Base-by-base conservation (phyloP, 1,140 invertebrate genomes). In the Palaemon carinicauda region DNA sequence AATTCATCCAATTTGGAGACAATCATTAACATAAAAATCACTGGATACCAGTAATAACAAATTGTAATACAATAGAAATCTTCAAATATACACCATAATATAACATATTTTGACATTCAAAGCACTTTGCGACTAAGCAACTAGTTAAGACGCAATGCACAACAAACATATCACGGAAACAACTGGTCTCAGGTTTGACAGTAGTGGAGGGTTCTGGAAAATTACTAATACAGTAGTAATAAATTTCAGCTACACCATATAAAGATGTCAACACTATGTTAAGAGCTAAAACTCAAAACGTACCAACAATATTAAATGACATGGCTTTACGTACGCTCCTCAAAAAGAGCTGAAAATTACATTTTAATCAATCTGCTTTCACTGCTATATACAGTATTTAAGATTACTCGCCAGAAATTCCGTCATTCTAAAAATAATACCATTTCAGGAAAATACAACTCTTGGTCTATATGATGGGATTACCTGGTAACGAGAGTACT, bases 21-120 rank as follows among this genome's bases (percentile, higher is more conserved):
- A 60, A 80, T 71, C 24, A 71, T 10, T 33, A 86, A 50, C 52
- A 54, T 33, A 78, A 31, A 86, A 24, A 53, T 31, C 79, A 86
- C 83, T 86, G 83, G 83, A 86, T 86, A 86, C 83, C 83, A 86
- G 83, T 86, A 14, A 80, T 86, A 86, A 71, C 54, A 60, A 77
- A 50, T 15, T 33, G 50, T 54, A 41, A 79, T 69, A 31, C 52
- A 54, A 79, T 51, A 83, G 71, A 56, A 52, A 83, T 65, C 71
- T 75, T 82, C 52, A 82, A 82, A 82, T 82, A 82, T 69, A 69
- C 51, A 82, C 27, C 50, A 27, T 54, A 51, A 54, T 33, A 83
- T 31, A 41, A 53, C 71, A 75, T n/a, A n/a, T 41, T 53, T 71
- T 53, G 41, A 80, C 83, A 71, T 69, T 52, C 69, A 86, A 86